Percentiles rank a stretch among this genome's conserved stretches.
Conservation (phyloP, 53 echinoderm and acorn worm species). For the Paracentrotus lividus region DNA sequence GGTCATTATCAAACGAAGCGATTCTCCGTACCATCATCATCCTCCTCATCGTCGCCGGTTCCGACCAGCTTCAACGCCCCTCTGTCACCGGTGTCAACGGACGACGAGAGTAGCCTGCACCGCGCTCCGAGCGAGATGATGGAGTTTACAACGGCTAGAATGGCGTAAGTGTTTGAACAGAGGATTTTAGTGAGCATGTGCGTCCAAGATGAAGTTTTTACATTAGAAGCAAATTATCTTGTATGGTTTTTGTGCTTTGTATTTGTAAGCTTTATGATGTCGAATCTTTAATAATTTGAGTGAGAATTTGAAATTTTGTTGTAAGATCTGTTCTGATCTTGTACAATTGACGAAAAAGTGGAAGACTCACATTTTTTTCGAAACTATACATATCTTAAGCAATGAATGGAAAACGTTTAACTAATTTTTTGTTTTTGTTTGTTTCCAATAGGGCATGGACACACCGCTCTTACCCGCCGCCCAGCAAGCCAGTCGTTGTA, state of each 20-base stretch:
- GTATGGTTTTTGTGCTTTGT: too few relatives aligned
- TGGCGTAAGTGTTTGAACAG: background rate
- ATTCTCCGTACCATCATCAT: slow-evolving; percentile 3
- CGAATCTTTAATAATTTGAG: too few relatives aligned
- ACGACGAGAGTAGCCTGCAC: slow-evolving; percentile 53
- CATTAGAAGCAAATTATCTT: too few relatives aligned
- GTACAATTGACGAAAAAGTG: too few relatives aligned
- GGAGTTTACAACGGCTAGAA: slow-evolving; percentile 21
- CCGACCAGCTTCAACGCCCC: slow-evolving; percentile 62
- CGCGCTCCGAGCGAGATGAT: slow-evolving; percentile 64
- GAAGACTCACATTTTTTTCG: too few relatives aligned
- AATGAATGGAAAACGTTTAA: background rate
- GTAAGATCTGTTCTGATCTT: too few relatives aligned
- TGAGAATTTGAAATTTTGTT: too few relatives aligned
- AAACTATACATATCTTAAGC: background rate
- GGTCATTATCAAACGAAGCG: slow-evolving; percentile 16
- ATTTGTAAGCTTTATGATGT: too few relatives aligned
- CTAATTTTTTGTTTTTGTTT: background rate
- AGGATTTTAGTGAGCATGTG: too few relatives aligned
- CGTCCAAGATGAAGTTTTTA: too few relatives aligned
- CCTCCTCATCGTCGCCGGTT: background rate
- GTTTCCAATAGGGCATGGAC: slow-evolving; percentile 78
- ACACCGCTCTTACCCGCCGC: slow-evolving; percentile 97
- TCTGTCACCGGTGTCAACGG: slow-evolving; percentile 73
- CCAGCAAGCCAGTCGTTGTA: slow-evolving; percentile 60